Base-by-base conservation (phyloP, 2,113 vertebrate species). In the Mirza zaza region DNA sequence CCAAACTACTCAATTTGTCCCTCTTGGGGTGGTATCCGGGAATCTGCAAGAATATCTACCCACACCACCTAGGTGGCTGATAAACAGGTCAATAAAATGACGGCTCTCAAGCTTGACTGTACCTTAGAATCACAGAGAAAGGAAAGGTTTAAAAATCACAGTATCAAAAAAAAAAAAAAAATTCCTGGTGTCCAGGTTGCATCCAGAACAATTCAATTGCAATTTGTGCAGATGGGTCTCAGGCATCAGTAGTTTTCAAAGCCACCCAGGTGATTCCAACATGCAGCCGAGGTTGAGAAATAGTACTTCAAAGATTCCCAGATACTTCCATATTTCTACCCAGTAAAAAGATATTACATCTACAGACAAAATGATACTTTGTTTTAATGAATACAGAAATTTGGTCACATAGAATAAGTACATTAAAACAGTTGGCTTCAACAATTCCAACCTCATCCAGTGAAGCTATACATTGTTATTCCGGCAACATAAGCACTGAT, bases 371-470 rank as follows among this genome's bases (percentile, higher is more conserved):
- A 87, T 61, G 61, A 96, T 20, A 67, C 36, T 55, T 55, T 94
- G 18, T 67, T 57, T 93, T 96, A 97, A 92, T 68, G 25, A 75
- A 8, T 5, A 68, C 1, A 42, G 84, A 96, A 89, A 84, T 48
- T 9, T 50, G n/a, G 76, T 20, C 36, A 57, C 29, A 34, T 29
- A 34, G 5, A 73, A 86, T 82, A 55, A 92, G 14, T 32, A 6
- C 14, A 67, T 83, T 57, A 75, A 2, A 87, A 45, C 14, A 87
- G 27, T 5, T 65, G 39, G 10, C 27, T 52, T 45, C 34, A 92
- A 27, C 29, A 65, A 80, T 32, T 42, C n/a, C n/a, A 59, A 21
- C 6, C 8, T 50, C n/a, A 81, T 50, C 29, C 15, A 67, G 63
- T 20, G 39, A 93, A 73, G 8, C 2, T 45, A 91, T 11, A 57